Percentiles rank a stretch among this genome's conserved stretches.
Evolutionary conservation across 2,113 vertebrate species (phyloP).

Genomic region (Oplegnathus fasciatus): DNA sequence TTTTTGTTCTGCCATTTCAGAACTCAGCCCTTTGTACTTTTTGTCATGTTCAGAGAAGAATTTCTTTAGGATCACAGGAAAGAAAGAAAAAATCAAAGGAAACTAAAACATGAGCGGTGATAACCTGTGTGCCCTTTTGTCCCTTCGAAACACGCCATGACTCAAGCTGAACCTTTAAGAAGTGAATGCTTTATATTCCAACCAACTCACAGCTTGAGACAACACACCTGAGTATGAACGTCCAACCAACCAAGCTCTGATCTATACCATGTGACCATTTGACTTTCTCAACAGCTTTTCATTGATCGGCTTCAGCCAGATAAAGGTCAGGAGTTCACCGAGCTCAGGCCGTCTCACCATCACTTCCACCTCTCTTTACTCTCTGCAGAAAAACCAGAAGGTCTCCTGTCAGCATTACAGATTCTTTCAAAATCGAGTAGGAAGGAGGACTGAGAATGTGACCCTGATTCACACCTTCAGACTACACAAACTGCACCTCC

Average conservation of each 20-base stretch:
- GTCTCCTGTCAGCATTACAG: slow-evolving; percentile 7
- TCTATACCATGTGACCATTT: slow-evolving; percentile 10
- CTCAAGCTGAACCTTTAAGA: background rate
- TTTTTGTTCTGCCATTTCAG: too few relatives aligned
- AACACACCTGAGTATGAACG: background rate
- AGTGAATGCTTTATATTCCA: background rate
- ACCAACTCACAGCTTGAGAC: background rate
- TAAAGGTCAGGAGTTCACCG: slow-evolving; percentile 35
- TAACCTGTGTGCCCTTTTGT: background rate
- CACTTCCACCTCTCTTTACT: slow-evolving; percentile 4
- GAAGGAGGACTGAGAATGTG: slow-evolving; percentile 13
- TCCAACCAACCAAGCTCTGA: background rate
- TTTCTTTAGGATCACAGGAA: too few relatives aligned
- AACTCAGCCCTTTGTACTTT: too few relatives aligned
- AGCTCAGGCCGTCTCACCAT: background rate
- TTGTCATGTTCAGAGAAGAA: too few relatives aligned
- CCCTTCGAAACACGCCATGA: too few relatives aligned
- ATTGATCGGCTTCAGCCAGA: slow-evolving; percentile 25
- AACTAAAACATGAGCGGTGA: background rate
- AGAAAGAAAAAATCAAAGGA: too few relatives aligned
- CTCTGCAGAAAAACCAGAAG: background rate
- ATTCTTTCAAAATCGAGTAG: slow-evolving; percentile 18
- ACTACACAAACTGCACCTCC: slow-evolving; percentile 24
- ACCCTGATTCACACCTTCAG: slow-evolving; percentile 38
- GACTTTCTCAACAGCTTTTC: slow-evolving; percentile 3